Percentiles rank a stretch among this genome's conserved stretches.
These are phyloP conservation scores for Apostichopus leukothele DNA, from an alignment of 53 echinoderm and acorn worm genomes.

Conservation along the genomic window DNA sequence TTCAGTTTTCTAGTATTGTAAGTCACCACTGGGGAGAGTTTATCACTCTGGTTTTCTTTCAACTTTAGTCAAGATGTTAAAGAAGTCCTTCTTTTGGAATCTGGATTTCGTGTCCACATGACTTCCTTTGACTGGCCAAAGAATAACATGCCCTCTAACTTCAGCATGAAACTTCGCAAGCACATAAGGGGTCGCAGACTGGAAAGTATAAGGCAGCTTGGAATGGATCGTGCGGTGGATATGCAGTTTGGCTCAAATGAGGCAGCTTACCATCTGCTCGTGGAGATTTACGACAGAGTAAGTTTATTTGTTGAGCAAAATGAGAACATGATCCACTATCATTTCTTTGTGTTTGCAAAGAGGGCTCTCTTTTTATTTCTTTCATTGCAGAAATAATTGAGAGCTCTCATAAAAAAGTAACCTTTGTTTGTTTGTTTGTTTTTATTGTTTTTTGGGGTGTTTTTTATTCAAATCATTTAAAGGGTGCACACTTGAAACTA, in stretches of 20 bases:
- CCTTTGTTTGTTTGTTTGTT: too few relatives aligned
- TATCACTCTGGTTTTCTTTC: not conserved
- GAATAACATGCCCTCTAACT: conserved; percentile 92
- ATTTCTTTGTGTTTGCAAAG: too few relatives aligned
- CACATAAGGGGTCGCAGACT: conserved; percentile 78
- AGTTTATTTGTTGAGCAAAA: not conserved
- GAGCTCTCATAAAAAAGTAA: too few relatives aligned
- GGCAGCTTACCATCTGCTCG: conserved; percentile 90
- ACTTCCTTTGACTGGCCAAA: conserved; percentile 99
- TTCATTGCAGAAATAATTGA: too few relatives aligned
- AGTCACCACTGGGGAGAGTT: too few relatives aligned
- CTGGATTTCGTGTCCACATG: conserved; percentile 81
- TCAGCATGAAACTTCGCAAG: conserved; percentile 93
- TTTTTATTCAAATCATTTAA: too few relatives aligned
- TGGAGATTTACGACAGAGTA: conserved; percentile 97
- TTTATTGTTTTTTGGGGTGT: too few relatives aligned
- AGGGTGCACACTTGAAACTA: too few relatives aligned
- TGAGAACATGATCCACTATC: too few relatives aligned
- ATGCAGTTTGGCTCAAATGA: conserved; percentile 96
- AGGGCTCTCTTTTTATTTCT: too few relatives aligned
- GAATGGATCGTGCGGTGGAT: conserved; percentile 88
- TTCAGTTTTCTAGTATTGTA: too few relatives aligned
- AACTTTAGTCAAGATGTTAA: conserved; percentile 76
- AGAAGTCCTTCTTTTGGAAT: conserved; percentile 87
- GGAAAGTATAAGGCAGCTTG: conserved; percentile 78